Evolutionary conservation across 2,113 vertebrate genomes (phyloP), one percentile per base, ranked within the genome.

Genomic region (Fregetta grallaria): DNA sequence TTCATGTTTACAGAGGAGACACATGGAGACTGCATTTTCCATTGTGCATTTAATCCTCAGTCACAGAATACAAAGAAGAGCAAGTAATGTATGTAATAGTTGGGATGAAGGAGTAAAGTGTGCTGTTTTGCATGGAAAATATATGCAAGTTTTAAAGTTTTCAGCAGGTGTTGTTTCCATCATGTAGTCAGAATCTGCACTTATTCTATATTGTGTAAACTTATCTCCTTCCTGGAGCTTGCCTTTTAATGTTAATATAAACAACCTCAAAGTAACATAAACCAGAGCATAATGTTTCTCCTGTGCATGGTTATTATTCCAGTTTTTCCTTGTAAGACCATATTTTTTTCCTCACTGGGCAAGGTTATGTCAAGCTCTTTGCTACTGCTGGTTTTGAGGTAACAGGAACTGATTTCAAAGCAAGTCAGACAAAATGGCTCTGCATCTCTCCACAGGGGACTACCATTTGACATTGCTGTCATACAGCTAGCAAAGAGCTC

Each of bases 361-460:
- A 55, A 56, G 23, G 68, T 74, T 91, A 75, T 68, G 53, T 53
- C 66, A 92, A 94, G 59, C 29, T 84, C 67, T 94, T 75, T 66
- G 38, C 73, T 81, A 47, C 59, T 86, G 32, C 55, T 89, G 66
- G 20, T 90, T 94, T 85, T 72, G 71, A 74, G 53, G 73, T 94
- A 73, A 91, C 26, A 66, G 45, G 66, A 95, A 86, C 61, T 34
- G 65, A 42, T 94, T 92, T 93, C 44, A 95, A 94, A 94, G 49
- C 9, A 4, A 85, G 58, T 49, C 74, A 67, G 88, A 62, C 15
- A 86, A 89, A 94, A 91, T 74, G 52, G 16, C 44, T 91, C 59
- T 81, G 29, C 59, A 29, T 36, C 23, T 76, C 58, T 71, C 68
- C 1, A 3, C 40, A 66, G 89, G 71, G 67, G 75, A 3, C 40